These are phyloP conservation scores for Crossaster papposus DNA, from an alignment of 53 echinoderm and acorn worm species.

Conservation along the genomic window DNA sequence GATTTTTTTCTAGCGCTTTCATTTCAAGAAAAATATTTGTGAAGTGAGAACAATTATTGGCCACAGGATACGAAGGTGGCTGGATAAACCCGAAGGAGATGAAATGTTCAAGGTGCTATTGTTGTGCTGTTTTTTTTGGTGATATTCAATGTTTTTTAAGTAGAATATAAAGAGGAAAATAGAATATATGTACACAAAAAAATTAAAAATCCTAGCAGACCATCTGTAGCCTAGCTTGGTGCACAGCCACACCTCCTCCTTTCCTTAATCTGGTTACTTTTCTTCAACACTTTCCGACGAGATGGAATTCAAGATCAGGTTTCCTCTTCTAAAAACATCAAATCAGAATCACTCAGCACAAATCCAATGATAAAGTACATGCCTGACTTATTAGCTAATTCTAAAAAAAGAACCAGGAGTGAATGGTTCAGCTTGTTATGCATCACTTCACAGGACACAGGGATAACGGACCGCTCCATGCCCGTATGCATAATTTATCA, in stretches of 20 bases:
- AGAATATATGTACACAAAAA: too few species aligned
- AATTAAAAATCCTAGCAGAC: too few species aligned
- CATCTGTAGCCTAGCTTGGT: too few species aligned
- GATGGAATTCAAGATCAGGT: neutral
- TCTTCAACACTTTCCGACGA: neutral
- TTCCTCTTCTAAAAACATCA: neutral
- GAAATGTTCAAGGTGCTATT: too few species aligned
- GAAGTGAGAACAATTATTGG: too few species aligned
- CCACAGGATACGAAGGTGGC: too few species aligned
- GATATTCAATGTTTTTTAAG: too few species aligned
- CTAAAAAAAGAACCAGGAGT: neutral
- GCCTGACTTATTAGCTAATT: neutral
- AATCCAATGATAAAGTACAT: neutral
- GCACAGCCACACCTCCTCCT: neutral
- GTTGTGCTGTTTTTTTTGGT: too few species aligned
- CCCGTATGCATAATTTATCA: slow-evolving; percentile 34
- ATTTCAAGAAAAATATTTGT: too few species aligned
- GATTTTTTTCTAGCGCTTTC: too few species aligned
- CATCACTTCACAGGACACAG: neutral
- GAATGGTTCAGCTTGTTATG: neutral
- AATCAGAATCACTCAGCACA: slow-evolving; percentile 1
- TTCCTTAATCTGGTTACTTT: neutral
- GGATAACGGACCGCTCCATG: neutral
- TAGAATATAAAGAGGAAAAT: too few species aligned
- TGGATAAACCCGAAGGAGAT: too few species aligned